phyloP scores from a whole-genome alignment of 2,888 invertebrate species.

The Sinotaia quadrata region DNA sequence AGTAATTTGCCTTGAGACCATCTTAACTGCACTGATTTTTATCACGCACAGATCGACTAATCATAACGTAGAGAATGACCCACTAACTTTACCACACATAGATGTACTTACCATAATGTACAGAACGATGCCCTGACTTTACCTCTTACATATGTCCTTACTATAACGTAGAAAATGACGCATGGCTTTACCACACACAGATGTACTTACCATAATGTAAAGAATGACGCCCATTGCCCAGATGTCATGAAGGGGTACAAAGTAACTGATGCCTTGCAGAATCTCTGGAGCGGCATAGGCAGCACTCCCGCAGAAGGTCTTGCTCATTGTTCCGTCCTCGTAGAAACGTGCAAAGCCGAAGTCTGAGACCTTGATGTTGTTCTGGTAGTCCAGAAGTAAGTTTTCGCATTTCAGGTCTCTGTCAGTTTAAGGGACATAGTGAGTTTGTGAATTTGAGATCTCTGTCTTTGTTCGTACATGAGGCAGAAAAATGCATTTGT shows the following conservation, averaged over 20 bases:
- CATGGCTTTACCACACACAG: too few species aligned
- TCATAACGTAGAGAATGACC: too few species aligned
- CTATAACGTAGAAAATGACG: too few species aligned
- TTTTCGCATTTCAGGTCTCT: conserved; percentile 91
- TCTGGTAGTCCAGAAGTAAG: conserved; percentile 76
- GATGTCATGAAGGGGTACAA: conserved; percentile 76
- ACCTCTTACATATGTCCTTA: too few species aligned
- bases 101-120: conserved; percentile 79
- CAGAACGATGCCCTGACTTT: conserved; percentile 80
- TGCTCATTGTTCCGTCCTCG: conserved; percentile 56
- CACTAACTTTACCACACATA: too few species aligned
- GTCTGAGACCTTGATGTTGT: conserved; percentile 89
- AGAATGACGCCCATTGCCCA: conserved; percentile 86
- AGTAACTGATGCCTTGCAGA: conserved; percentile 79
- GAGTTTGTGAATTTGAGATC: too few species aligned
- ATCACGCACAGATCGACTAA: too few species aligned
- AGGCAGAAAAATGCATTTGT: too few species aligned
- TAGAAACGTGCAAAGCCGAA: conserved; percentile 82
- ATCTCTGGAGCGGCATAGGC: conserved; percentile 92
- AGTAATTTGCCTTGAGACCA: too few species aligned
- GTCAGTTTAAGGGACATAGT: conserved; percentile 12
- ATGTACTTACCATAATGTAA: conserved; percentile 79
- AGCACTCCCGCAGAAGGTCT: conserved; percentile 77
- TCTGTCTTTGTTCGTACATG: too few species aligned
- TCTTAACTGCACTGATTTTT: too few species aligned